These are phyloP conservation scores for Lacerta bilineata DNA, from an alignment of 2,797 vertebrate species.

Conservation along the genomic window DNA sequence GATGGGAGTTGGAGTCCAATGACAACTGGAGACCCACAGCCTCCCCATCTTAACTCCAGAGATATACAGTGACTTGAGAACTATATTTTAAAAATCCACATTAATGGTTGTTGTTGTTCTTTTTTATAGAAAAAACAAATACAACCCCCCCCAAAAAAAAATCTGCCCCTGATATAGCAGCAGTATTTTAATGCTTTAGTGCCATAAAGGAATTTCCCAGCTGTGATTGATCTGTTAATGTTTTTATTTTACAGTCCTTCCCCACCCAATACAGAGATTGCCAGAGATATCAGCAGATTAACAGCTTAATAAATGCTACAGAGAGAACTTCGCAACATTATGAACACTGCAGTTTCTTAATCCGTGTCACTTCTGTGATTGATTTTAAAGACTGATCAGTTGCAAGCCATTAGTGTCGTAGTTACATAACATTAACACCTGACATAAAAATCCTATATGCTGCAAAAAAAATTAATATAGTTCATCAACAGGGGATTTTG, in stretches of 20 bases:
- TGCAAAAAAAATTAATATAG: constrained; percentile 43
- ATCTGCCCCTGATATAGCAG: neutral
- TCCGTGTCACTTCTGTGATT: constrained; percentile 39
- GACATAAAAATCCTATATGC: constrained; percentile 37
- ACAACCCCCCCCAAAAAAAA: no score
- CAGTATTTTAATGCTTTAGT: neutral
- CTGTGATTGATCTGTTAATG: neutral
- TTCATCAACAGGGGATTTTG: constrained; percentile 51
- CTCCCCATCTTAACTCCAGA: neutral
- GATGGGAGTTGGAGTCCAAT: no score
- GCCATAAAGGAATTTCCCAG: neutral
- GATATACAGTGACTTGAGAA: neutral
- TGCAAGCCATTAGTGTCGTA: constrained; percentile 20
- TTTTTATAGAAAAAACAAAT: neutral
- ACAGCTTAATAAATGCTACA: constrained; percentile 6
- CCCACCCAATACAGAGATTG: neutral
- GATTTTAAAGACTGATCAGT: constrained; percentile 52
- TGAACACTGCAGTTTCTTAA: constrained; percentile 11
- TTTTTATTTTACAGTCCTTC: neutral
- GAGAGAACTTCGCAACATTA: constrained; percentile 6
- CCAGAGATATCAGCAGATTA: neutral
- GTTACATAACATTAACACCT: constrained; percentile 46
- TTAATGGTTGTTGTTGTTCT: neutral
- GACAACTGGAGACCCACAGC: no score
- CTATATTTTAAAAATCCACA: neutral